Conservation (phyloP, 2,113 vertebrate species). For the Phalacrocorax aristotelis region DNA sequence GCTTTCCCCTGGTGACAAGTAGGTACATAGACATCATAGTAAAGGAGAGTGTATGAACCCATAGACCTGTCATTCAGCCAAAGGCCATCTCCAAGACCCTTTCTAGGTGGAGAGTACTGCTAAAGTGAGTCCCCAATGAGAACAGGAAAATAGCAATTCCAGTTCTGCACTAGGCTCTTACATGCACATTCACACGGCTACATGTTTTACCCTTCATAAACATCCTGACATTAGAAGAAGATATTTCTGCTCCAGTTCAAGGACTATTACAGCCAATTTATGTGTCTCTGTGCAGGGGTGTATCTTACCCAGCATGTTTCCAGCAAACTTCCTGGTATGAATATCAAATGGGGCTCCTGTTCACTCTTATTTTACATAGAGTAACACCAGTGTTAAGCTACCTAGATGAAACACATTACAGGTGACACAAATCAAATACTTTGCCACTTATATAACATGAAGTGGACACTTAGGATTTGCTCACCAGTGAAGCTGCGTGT, state of each 20-base stretch:
- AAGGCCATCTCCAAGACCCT: background rate
- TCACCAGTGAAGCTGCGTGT: background rate
- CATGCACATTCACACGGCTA: background rate
- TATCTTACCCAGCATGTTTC: background rate
- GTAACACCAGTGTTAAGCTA: background rate
- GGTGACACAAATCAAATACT: background rate
- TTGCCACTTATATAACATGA: background rate
- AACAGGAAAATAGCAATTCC: background rate
- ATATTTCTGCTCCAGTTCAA: background rate
- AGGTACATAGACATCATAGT: background rate
- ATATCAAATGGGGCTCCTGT: background rate
- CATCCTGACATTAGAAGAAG: background rate
- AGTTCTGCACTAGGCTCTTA: accelerated
- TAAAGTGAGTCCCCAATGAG: background rate
- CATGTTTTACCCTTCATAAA: background rate
- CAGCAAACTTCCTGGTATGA: background rate
- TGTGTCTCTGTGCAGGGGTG: background rate
- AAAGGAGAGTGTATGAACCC: background rate
- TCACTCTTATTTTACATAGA: background rate
- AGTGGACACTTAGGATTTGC: background rate
- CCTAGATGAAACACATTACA: background rate
- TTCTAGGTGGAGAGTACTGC: background rate
- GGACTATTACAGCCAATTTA: background rate
- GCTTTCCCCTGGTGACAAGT: accelerated
- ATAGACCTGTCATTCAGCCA: background rate